phyloP scores from a whole-genome alignment of 2,113 vertebrate genomes.

The Anhinga anhinga region DNA sequence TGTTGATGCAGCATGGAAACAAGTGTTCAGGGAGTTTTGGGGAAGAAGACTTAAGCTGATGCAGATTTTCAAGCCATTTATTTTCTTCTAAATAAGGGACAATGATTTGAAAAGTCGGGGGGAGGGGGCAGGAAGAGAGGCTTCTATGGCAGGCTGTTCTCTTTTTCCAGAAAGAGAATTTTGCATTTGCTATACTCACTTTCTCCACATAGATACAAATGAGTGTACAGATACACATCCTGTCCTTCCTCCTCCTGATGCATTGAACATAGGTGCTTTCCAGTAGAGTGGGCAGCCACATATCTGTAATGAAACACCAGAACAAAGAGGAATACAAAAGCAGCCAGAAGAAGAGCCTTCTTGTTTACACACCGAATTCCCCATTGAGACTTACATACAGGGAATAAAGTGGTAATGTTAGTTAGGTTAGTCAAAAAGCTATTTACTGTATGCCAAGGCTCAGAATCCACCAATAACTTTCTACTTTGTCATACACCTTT shows the following conservation, averaged over 20 bases:
- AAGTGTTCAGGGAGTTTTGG: neutral
- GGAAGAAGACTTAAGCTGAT: neutral
- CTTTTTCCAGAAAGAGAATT: neutral
- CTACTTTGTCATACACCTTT: neutral
- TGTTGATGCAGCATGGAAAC: neutral
- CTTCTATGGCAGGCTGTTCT: neutral
- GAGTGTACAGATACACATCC: constrained; percentile 91
- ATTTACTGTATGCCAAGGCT: neutral
- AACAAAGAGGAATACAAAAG: neutral
- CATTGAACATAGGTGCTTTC: constrained; percentile 94
- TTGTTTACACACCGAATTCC: neutral
- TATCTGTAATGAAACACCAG: constrained; percentile 73
- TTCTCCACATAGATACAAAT: constrained; percentile 92
- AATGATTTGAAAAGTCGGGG: neutral
- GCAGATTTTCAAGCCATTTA: neutral
- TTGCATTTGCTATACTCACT: constrained; percentile 78
- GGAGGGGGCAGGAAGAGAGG: fast-evolving
- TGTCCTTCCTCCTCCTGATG: constrained; percentile 89
- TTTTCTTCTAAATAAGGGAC: neutral
- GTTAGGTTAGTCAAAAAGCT: neutral
- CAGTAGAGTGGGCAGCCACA: constrained; percentile 96
- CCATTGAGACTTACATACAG: neutral
- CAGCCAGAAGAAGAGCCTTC: neutral
- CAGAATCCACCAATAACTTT: neutral
- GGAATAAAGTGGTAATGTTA: neutral